A percentile compares a stretch with the other conserved stretches of the same genome.
These are phyloP conservation scores for Coelopa frigida DNA, from an alignment of 1,140 invertebrate genomes.

Conservation along the genomic window DNA sequence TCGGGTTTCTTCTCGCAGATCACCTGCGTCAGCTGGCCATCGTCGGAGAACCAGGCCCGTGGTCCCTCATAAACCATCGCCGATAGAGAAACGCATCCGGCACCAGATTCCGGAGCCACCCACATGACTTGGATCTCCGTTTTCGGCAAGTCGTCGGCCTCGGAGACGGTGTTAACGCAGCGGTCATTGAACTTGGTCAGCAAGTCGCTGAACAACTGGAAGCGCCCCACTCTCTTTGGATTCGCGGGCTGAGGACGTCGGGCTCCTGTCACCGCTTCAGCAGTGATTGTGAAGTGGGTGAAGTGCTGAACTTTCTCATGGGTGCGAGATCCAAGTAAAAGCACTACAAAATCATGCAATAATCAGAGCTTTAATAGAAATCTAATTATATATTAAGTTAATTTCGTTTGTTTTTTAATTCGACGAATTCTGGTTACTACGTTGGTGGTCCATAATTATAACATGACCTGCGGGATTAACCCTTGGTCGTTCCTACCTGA, in stretches of 20 bases:
- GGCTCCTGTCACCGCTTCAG: conserved; percentile 55
- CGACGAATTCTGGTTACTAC: too few species aligned
- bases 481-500: too few species aligned
- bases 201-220: conserved; percentile 75
- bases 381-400: too few species aligned
- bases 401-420: too few species aligned
- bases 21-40: conserved; percentile 70
- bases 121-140: conserved; percentile 85
- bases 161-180: conserved; percentile 78
- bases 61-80: conserved; percentile 82
- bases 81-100: conserved; percentile 72
- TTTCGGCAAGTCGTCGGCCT: conserved; percentile 70
- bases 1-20: conserved; percentile 63
- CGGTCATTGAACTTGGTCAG: conserved; percentile 74
- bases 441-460: too few species aligned
- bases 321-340: conserved; percentile 64
- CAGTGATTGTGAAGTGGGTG: conserved; percentile 72
- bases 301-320: conserved; percentile 73
- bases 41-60: conserved; percentile 83
- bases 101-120: conserved; percentile 74
- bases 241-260: conserved; percentile 44
- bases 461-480: too few species aligned
- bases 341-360: conserved; percentile 60
- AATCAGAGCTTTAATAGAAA: too few species aligned
- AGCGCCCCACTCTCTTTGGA: conserved; percentile 58